Evolutionary conservation across 2,888 invertebrate genomes (phyloP).

Genomic region (Calameuta filiformis): DNA sequence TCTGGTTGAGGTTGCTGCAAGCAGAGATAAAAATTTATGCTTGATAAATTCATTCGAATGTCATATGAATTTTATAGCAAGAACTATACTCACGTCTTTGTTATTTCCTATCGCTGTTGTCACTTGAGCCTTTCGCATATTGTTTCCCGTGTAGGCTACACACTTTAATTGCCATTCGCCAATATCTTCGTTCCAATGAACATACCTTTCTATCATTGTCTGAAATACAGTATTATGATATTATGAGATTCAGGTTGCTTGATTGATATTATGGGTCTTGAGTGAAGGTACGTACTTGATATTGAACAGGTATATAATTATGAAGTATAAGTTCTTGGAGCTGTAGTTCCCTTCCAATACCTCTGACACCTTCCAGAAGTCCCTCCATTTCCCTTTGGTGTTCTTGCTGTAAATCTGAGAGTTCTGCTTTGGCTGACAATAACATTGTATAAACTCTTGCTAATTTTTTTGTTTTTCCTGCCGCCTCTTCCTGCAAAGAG

Average conservation of each 20-base stretch:
- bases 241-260: background rate
- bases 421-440: constrained; percentile 86
- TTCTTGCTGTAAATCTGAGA: constrained; percentile 90
- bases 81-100: constrained; percentile 52
- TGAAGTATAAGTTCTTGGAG: constrained; percentile 92
- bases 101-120: constrained; percentile 48
- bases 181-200: constrained; percentile 98
- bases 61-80: background rate
- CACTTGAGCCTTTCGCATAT: constrained; percentile 83
- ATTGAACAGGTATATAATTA: constrained; percentile 93
- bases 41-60: background rate
- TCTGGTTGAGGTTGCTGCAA: constrained; percentile 71
- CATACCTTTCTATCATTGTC: constrained; percentile 90
- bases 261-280: background rate
- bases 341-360: constrained; percentile 89
- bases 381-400: constrained; percentile 98
- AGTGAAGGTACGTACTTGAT: constrained; percentile 73
- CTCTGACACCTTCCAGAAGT: constrained; percentile 90
- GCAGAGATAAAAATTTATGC: constrained; percentile 19
- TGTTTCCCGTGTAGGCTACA: constrained; percentile 98
- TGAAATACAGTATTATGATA: constrained; percentile 57
- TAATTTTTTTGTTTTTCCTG: constrained; percentile 91
- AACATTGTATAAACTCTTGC: constrained; percentile 89
- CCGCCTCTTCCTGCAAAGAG: constrained; percentile 93
- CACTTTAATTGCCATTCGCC: constrained; percentile 99